Base-by-base conservation (phyloP, 2,797 vertebrate genomes). In the Phoxinus dragarum region DNA sequence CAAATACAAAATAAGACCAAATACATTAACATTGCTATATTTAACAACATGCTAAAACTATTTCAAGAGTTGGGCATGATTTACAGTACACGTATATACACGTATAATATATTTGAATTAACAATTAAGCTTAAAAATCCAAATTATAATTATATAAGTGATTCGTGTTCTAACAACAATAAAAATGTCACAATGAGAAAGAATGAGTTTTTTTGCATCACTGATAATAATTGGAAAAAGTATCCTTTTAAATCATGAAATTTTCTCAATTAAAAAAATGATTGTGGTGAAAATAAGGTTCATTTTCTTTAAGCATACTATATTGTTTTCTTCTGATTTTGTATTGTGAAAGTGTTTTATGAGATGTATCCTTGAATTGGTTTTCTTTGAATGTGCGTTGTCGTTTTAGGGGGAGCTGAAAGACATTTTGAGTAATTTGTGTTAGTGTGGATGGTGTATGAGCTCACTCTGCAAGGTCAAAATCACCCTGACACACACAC, bases 371-470 rank as follows among this genome's bases (percentile, higher is more conserved):
- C 21, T 52, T 38, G 81, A 27, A 49, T 54, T 52, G 17, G 54
- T 47, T 66, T 66, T 54, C 27, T 17, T 40, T 21, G 44, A 54
- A 12, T 52, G 42, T 4, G 9, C 64, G 12, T 36, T 84, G 59
- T 67, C 56, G 38, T 36, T 73, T 64, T 9, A 64, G 27, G 12
- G 12, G 19, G 40, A 40, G 47, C 34, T 54, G 47, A 81, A 56
- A 71, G 67, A 81, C 66, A 78, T 31, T 81, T 54, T 54, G 80
- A 81, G 80, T 69, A 40, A 81, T 71, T 71, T 81, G 79, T 52
- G 64, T 68, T 49, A 38, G 71, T 61, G 71, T 74, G 34, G 5
- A 75, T 67, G 42, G 5, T 38, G 23, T 67, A 44, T 76, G 44
- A 84, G 67, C 79, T 59, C 49, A 36, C 47, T 69, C 71, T 42